phyloP scores from a whole-genome alignment of 2,797 vertebrate species.

The Manis crassicaudata region DNA sequence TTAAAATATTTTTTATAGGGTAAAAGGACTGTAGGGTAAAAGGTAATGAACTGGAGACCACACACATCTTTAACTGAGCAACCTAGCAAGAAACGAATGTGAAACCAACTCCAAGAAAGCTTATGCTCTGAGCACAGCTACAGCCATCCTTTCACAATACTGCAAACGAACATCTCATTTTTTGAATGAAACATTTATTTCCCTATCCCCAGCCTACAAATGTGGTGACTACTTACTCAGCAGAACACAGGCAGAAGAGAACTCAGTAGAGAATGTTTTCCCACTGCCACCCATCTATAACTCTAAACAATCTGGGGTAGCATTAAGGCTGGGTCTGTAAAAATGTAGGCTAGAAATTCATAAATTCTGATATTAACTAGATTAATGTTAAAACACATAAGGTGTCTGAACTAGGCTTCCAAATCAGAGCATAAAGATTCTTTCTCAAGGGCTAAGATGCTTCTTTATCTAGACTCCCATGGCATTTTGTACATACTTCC shows the following conservation, averaged over 20 bases:
- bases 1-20: neutral
- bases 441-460: neutral
- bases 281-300: neutral
- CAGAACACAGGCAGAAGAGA: neutral
- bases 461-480: neutral
- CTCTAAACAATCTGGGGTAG: neutral
- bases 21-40: neutral
- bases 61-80: neutral
- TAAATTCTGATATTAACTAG: neutral
- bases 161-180: neutral
- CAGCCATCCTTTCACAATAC: neutral
- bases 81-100: neutral
- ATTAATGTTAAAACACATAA: neutral
- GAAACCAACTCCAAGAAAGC: neutral
- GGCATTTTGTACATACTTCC: neutral
- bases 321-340: neutral
- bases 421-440: neutral
- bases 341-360: neutral
- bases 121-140: neutral
- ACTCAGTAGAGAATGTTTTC: neutral
- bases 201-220: neutral
- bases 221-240: neutral
- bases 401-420: neutral
- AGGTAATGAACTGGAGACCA: neutral
- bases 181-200: neutral